Evolutionary conservation across 2,797 vertebrate species (phyloP), one percentile per base, ranked within the genome.

Genomic region (Hirundo rustica): DNA sequence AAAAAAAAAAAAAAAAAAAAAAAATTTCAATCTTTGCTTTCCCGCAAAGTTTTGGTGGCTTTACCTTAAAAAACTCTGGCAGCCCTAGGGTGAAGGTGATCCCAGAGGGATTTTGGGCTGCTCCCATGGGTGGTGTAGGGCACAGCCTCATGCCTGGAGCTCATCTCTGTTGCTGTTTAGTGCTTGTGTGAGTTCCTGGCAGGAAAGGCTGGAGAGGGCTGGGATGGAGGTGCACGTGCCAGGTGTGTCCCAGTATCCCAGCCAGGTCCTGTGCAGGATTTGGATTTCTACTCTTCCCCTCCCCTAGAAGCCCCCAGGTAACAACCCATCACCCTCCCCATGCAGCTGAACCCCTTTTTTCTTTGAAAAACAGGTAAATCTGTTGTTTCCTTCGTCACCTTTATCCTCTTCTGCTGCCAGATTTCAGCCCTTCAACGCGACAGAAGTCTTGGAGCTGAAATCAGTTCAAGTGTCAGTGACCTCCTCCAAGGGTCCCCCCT

Each of bases 321-420:
- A 11, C 3, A 18, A 1, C 22, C 9, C 67, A 11, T 9, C 25
- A 3, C 2, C 32, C 32, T 20, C 22, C 66, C 60, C 44, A 1
- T 0, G 1, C 0, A 25, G 51, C 54, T 54, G 40, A 3, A 10
- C 5, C 4, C 5, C 18, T 12, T 51, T 75, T 51, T 57, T 18
- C 36, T 36, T 51, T 29, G 30, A 19, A 48, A 47, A 85, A 7
- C n/a, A 17, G 38, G 36, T 45, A 42, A 89, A 83, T n/a, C 11
- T 62, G 47, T 23, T 13, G 25, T 50, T 87, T 36, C 3, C 17
- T 78, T 42, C 34, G 65, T 70, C 88, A 20, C 55, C 44, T 78
- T 72, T 45, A 47, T 83, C 72, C 55, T 38, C 29, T 53, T 16
- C 32, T 61, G 17, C 58, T 72, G 67, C 42, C 67, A 47, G 44